Evolutionary conservation across 2,113 vertebrate genomes (phyloP), one percentile per base, ranked within the genome.

Genomic region (Sphaerodactylus townsendi): DNA sequence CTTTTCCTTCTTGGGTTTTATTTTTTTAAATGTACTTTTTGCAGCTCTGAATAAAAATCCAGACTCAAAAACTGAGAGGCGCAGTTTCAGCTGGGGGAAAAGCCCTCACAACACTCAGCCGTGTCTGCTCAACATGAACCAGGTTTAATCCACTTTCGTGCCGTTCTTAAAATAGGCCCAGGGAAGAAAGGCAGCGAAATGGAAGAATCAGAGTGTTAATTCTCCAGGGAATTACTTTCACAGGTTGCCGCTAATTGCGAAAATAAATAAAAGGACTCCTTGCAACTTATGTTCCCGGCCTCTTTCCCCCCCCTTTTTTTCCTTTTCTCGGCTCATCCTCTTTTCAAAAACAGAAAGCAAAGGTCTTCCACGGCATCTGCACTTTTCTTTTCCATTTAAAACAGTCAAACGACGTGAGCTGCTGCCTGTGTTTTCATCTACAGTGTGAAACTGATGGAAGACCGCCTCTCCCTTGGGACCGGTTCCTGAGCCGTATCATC

Each of bases 211-310:
- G 64, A 90, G 87, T 86, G 87, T 75, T 94, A 95, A 94, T 93
- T 95, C 93, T 91, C 92, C 88, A 90, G 87, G 92, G 95, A 95
- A 93, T 93, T 94, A 90, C 92, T 90, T 94, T 94, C 39, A 79
- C 90, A 94, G 94, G 94, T 95, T 95, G 90, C 93, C 91, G 89
- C 92, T 95, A 93, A 94, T 94, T 95, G 93, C 92, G 93, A 96
- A 96, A 93, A 92, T 93, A 95, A 93, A 96, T 93, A 37, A 59
- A 94, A 92, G 90, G 85, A 86, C 90, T 91, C 89, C 74, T 92
- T 93, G 95, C 91, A 95, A 87, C 89, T 90, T 90, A 87, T 78
- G 5, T 21, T 72, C 37, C n/a, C 46, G 25, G 46, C 41, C 53
- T 62, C 13, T 94, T 65, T 93, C 82, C 94, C 93, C n/a, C n/a